Evolutionary conservation across 2,888 invertebrate genomes (phyloP), one percentile per base, ranked within the genome.

Genomic region (Eristalis pertinax): DNA sequence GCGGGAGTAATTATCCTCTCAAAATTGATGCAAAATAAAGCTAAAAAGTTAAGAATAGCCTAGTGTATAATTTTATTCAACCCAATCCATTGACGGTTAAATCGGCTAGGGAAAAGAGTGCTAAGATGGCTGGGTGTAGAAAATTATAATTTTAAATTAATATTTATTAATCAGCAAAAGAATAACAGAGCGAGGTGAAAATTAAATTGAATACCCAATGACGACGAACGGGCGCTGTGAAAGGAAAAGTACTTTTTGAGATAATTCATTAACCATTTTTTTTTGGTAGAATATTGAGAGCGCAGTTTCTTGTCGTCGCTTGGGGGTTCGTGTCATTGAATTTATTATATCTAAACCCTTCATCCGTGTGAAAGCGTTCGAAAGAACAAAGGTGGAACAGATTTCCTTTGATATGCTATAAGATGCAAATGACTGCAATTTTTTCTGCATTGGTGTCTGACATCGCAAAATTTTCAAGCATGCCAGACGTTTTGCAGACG

Each of bases 101-200:
- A 43, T 58, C 56, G 35, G 13, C 26, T 62, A 1, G 22, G 13
- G 0, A 11, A 8, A 13, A 32, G 19, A 43, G 43, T 43, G 41
- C 15, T n/a, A 43, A n/a, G 15, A 7, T 7, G n/a, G 67, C 19
- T 58, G 13, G 63, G 83, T 65, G 78, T 50, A 70, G 43, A 78
- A 73, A 75, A 83, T 86, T 83, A 86, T 75, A 83, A 86, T 78
- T 86, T 75, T 78, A 78, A 83, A 86, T 83, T 78, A 78, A 83
- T 74, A 78, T 86, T 78, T 86, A 74, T 78, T 67, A 73, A 65
- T 38, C 73, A 82, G 72, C 68, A 72, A 82, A 85, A 82, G 77
- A 81, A 82, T 82, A 73, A 77, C 82, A 72, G 43, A 43, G 56
- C 26, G 50, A 22, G 74, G 73, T 82, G 81, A 78, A 83, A 78